A percentile compares a stretch with the other conserved stretches of the same genome.
phyloP scores from a whole-genome alignment of 2,797 vertebrate genomes.

The Spinus pinus region DNA sequence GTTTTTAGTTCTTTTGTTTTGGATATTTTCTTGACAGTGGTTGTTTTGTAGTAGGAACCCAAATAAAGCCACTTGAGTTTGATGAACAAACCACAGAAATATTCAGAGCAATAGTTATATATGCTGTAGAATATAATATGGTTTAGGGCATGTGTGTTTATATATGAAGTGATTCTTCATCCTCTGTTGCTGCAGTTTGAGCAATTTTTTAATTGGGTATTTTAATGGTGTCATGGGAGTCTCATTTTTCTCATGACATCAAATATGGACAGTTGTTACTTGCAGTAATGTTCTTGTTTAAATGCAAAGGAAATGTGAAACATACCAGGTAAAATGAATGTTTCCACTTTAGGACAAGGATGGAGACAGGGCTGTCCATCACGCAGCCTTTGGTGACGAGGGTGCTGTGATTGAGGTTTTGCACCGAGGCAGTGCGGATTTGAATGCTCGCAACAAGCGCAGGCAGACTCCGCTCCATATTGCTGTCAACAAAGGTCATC shows the following conservation, averaged over 20 bases:
- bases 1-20: not conserved
- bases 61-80: not conserved
- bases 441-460: constrained; percentile 97
- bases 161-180: not conserved
- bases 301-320: not conserved
- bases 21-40: not conserved
- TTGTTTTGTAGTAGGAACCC: not conserved
- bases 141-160: not conserved
- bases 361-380: constrained; percentile 95
- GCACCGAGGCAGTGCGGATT: constrained; percentile 93
- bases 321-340: not conserved
- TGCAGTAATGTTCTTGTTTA: not conserved
- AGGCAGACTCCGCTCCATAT: constrained; percentile 96
- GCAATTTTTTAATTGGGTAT: not conserved
- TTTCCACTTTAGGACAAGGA: constrained; percentile 89
- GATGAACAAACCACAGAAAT: not conserved
- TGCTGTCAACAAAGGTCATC: constrained; percentile 97
- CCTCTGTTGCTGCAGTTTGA: not conserved
- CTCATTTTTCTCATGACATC: not conserved
- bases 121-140: not conserved
- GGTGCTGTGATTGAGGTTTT: constrained; percentile 97
- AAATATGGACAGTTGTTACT: not conserved
- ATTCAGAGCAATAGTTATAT: not conserved
- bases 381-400: constrained; percentile 95
- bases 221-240: not conserved